Conservation (phyloP, 2,888 invertebrate genomes). For the Caenorhabditis macrosperma region DNA sequence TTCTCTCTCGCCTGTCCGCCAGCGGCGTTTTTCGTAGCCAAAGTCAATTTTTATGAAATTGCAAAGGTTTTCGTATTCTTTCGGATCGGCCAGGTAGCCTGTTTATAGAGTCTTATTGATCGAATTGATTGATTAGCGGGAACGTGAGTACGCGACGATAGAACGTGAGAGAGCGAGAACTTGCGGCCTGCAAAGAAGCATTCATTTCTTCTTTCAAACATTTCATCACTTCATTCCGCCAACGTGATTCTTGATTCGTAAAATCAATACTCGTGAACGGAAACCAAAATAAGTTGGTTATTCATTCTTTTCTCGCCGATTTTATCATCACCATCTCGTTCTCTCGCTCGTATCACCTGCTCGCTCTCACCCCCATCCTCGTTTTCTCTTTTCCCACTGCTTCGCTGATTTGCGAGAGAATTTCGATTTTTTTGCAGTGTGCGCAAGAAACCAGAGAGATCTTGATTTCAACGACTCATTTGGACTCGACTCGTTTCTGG, state of each 20-base stretch:
- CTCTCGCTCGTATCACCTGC: not conserved
- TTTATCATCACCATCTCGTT: not conserved
- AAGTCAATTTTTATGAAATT: not conserved
- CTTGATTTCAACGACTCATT: constrained; percentile 20
- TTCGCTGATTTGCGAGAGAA: not conserved
- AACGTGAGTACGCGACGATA: not conserved
- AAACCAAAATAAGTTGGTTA: not conserved
- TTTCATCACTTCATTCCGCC: too few species aligned
- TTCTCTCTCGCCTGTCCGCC: not conserved
- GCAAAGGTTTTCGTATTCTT: not conserved
- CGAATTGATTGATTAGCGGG: not conserved
- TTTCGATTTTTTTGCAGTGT: constrained; percentile 22
- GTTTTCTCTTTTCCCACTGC: not conserved
- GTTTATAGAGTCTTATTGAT: not conserved
- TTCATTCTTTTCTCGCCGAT: not conserved
- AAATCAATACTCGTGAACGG: not conserved
- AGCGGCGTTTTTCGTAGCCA: not conserved
- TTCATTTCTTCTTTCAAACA: not conserved
- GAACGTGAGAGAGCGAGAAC: not conserved
- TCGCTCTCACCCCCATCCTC: not conserved
- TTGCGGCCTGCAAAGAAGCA: too few species aligned
- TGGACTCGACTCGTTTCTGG: constrained; percentile 52
- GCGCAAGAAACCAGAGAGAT: constrained; percentile 16
- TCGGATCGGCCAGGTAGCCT: not conserved
- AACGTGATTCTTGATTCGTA: too few species aligned